Evolutionary conservation across 2,888 invertebrate genomes (phyloP).

Genomic region (Gastrophysa polygoni): DNA sequence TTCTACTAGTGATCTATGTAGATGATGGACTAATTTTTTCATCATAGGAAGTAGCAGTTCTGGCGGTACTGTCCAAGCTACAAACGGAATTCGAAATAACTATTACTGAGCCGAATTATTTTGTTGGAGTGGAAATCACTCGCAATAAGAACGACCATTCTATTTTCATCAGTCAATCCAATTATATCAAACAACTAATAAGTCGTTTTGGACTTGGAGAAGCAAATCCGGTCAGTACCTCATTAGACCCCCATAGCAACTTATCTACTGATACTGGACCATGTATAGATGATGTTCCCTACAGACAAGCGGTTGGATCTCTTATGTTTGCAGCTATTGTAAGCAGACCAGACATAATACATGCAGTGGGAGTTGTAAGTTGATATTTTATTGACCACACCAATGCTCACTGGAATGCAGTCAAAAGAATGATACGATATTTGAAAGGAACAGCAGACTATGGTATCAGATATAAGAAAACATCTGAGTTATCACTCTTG

Average conservation of each 20-base stretch:
- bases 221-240: constrained; percentile 5
- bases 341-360: constrained; percentile 10
- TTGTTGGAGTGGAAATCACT: constrained; percentile 10
- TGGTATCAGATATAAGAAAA: constrained; percentile 3
- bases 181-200: constrained; percentile 7
- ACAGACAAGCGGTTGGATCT: constrained; percentile 20
- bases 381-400: constrained; percentile 7
- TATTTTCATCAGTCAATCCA: background rate
- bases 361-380: constrained; percentile 15
- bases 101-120: too few species aligned
- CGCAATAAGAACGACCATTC: background rate
- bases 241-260: constrained; percentile 9
- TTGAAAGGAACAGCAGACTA: constrained; percentile 1
- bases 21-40: constrained; percentile 16
- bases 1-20: constrained; percentile 10
- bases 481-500: background rate
- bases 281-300: constrained; percentile 7
- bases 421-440: constrained; percentile 11
- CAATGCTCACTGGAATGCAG: constrained; percentile 13
- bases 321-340: constrained; percentile 9
- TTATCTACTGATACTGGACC: background rate
- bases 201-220: constrained; percentile 6
- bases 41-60: background rate
- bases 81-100: background rate
- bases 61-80: background rate